These are phyloP conservation scores for Tapirus terrestris DNA, from an alignment of 2,113 vertebrate genomes.

Conservation along the genomic window DNA sequence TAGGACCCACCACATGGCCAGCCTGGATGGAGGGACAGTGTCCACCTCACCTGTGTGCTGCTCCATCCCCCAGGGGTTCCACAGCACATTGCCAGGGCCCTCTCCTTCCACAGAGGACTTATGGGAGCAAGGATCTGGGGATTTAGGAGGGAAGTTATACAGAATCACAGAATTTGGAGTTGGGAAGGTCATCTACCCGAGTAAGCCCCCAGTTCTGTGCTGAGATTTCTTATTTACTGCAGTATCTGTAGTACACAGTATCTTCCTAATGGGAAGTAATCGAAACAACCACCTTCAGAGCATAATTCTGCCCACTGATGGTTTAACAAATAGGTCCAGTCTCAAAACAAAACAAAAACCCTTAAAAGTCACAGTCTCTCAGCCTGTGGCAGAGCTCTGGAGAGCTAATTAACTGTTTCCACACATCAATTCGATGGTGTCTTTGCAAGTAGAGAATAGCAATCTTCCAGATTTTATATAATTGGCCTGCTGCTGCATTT, in stretches of 20 bases:
- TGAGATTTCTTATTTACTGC: neutral
- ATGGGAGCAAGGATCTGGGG: neutral
- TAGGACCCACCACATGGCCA: neutral
- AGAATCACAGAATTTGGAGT: neutral
- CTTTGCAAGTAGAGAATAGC: neutral
- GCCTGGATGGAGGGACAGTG: neutral
- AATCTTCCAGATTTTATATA: neutral
- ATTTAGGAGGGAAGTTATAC: neutral
- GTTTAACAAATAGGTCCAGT: neutral
- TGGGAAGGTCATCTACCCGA: neutral
- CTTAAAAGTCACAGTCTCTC: neutral
- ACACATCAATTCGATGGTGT: neutral
- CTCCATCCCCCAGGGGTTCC: neutral
- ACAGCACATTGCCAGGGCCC: neutral
- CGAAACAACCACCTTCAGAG: neutral
- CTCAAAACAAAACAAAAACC: neutral
- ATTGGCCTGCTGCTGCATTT: neutral
- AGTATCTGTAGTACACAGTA: neutral
- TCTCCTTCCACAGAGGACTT: neutral
- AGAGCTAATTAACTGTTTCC: constrained; percentile 30
- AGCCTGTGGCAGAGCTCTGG: neutral
- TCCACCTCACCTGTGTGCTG: neutral
- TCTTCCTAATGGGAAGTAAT: neutral
- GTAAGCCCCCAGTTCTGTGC: neutral
- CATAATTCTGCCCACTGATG: neutral